Evolutionary conservation across 2,888 invertebrate species (phyloP).

Genomic region (Tipula lateralis): DNA sequence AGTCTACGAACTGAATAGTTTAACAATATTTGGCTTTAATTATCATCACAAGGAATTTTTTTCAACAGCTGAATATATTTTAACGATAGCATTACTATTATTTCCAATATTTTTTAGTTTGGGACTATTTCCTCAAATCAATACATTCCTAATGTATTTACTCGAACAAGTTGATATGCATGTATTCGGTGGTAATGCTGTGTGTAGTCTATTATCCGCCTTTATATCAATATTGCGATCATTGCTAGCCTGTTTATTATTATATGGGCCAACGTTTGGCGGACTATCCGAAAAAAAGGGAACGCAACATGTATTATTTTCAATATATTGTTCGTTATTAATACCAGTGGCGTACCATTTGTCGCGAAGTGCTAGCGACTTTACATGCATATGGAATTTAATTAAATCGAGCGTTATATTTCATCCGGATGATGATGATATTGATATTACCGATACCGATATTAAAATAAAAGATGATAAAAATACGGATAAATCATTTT

Average conservation of each 20-base stretch:
- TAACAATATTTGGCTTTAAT: not conserved
- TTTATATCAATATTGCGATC: slow-evolving; percentile 79
- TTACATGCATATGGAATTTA: slow-evolving; percentile 81
- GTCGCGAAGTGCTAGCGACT: slow-evolving; percentile 88
- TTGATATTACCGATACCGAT: slow-evolving; percentile 39
- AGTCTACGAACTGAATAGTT: slow-evolving; percentile 37
- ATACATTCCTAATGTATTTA: slow-evolving; percentile 94
- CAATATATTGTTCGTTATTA: slow-evolving; percentile 86
- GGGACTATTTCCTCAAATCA: slow-evolving; percentile 94
- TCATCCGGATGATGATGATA: slow-evolving; percentile 67
- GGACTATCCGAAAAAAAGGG: slow-evolving; percentile 77
- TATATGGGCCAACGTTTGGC: slow-evolving; percentile 85
- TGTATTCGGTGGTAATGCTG: slow-evolving; percentile 82
- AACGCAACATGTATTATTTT: slow-evolving; percentile 88
- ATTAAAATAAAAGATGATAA: slow-evolving; percentile 31
- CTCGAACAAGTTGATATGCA: slow-evolving; percentile 93
- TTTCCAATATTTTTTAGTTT: slow-evolving; percentile 93
- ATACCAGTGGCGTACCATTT: slow-evolving; percentile 88
- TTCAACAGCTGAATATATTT: slow-evolving; percentile 42
- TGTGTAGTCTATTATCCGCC: slow-evolving; percentile 76
- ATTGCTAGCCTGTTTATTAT: slow-evolving; percentile 66
- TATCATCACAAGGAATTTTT: slow-evolving; percentile 35
- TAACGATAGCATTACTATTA: slow-evolving; percentile 75
- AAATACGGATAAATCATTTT: not conserved
- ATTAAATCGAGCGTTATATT: slow-evolving; percentile 71